Percentiles rank a stretch among this genome's conserved stretches.
Evolutionary conservation across 1,140 invertebrate genomes (phyloP).

Genomic region (Phymorhynchus buccinoides): DNA sequence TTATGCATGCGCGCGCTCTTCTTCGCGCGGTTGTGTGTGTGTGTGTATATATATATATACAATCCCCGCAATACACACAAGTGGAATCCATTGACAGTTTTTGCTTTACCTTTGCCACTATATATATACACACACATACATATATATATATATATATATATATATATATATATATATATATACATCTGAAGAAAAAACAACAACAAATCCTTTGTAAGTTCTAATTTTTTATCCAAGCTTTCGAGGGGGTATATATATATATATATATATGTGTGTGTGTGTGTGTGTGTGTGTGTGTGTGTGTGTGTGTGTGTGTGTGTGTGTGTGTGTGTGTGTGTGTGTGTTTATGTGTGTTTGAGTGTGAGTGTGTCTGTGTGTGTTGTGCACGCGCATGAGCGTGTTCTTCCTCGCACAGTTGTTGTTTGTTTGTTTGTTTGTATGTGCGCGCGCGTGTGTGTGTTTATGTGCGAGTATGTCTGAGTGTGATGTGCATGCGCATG

Average conservation of each 20-base stretch:
- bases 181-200: too few relatives aligned
- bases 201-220: too few relatives aligned
- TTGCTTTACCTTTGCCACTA: background rate
- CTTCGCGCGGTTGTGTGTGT: too few relatives aligned
- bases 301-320: background rate
- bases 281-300: background rate
- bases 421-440: background rate
- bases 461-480: background rate
- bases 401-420: too few relatives aligned
- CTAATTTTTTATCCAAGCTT: too few relatives aligned
- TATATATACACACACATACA: background rate
- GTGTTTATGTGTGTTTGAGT: background rate
- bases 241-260: background rate
- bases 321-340: background rate
- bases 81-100: background rate
- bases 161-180: background rate
- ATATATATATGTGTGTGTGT: background rate
- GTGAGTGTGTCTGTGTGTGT: background rate
- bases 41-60: too few relatives aligned
- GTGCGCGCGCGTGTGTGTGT: background rate
- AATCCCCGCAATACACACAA: too few relatives aligned
- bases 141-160: background rate
- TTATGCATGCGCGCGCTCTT: too few relatives aligned
- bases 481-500: background rate
- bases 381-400: too few relatives aligned